Evolutionary conservation across 2,888 invertebrate species (phyloP), one percentile per base, ranked within the genome.

Genomic region (Axea sp.): DNA sequence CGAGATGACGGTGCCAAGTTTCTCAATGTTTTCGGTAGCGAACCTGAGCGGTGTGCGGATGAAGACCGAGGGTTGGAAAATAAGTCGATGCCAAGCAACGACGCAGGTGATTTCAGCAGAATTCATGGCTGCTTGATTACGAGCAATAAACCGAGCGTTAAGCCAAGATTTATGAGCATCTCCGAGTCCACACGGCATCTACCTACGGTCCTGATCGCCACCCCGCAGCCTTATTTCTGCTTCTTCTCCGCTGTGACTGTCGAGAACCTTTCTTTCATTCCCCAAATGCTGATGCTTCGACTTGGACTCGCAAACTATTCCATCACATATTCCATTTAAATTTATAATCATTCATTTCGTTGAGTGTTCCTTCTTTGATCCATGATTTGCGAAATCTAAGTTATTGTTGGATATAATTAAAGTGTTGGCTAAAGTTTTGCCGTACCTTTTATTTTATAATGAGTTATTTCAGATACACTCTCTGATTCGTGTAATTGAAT

Each of bases 71-170:
- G 51, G 24, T 51, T 24, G 51, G 12, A 35, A 35, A 39, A 39
- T 39, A 15, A 39, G 28, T 39, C 11, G 14, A 17, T 8, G 57
- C 9, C 30, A 22, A 43, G 57, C 12, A 12, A 33, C 57, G 57
- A 85, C 82, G 82, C 84, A 84, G 85, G 86, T 86, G 86, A 86
- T 87, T 86, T 85, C 82, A 85, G 81, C 81, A 82, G 83, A 83
- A 86, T 87, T 86, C 86, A 86, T 86, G 86, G 86, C 83, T 82
- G 83, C 86, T 86, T 87, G 86, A 87, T 87, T 87, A 85, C 85
- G 83, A 86, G 87, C 86, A 87, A 86, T 87, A 87, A 87, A 86
- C 83, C 82, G 80, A 78, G 82, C 86, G 85, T 87, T 86, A 86
- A 82, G 84, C 81, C 83, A 86, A 86, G 86, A 87, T 86, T 87